A percentile compares a stretch with the other conserved stretches of the same genome.
phyloP scores from a whole-genome alignment of 2,113 vertebrate genomes.

The Vidua chalybeata region DNA sequence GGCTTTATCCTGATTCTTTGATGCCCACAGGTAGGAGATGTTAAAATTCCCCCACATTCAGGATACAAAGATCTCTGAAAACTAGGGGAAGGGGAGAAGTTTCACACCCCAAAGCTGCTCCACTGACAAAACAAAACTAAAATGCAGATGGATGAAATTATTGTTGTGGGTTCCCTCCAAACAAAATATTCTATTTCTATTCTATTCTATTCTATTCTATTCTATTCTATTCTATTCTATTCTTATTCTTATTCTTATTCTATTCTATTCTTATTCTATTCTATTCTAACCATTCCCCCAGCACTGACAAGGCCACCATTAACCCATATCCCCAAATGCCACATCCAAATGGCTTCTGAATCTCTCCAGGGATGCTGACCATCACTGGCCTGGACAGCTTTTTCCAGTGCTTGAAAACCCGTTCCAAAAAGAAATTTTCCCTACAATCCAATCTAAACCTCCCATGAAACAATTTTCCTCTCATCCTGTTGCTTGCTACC shows the following conservation, averaged over 20 bases:
- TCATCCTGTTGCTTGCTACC: neutral
- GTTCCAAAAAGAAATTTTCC: neutral
- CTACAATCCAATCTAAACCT: neutral
- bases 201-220: neutral
- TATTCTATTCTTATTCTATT: neutral
- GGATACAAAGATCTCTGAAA: neutral
- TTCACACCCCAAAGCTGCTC: neutral
- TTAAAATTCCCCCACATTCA: neutral
- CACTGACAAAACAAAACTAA: neutral
- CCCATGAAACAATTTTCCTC: too few relatives aligned
- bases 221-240: neutral
- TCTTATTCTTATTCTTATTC: neutral
- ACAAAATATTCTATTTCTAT: neutral
- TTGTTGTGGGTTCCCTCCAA: accelerated
- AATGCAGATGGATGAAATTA: neutral
- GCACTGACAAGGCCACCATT: neutral
- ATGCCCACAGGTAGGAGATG: neutral
- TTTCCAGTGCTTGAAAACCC: neutral
- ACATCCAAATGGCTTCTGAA: accelerated
- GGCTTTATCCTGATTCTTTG: neutral
- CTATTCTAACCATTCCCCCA: neutral
- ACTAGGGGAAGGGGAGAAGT: neutral
- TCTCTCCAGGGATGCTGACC: neutral
- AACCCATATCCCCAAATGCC: neutral
- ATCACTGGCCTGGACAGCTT: neutral